Percentiles rank a stretch among this genome's conserved stretches.
Conservation (phyloP, 1,140 invertebrate genomes). For the Bombus waltoni region DNA sequence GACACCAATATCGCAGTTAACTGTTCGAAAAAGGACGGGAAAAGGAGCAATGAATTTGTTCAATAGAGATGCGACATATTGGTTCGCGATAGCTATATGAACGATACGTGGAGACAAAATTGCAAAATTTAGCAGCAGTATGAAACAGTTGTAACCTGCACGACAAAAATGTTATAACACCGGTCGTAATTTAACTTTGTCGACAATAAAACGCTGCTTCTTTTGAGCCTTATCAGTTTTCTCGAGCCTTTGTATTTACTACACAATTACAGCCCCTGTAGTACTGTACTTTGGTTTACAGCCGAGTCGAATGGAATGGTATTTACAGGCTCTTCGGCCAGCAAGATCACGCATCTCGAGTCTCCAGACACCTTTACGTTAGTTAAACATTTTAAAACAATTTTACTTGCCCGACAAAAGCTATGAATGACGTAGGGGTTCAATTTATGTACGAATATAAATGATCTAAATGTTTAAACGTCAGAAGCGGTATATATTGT, state of each 20-base stretch:
- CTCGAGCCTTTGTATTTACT: neutral
- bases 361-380: too few relatives aligned
- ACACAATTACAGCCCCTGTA: slow-evolving; percentile 30
- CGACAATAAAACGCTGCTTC: neutral
- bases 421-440: neutral
- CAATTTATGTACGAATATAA: neutral
- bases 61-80: neutral
- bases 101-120: neutral
- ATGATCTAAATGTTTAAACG: neutral
- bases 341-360: neutral
- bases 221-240: neutral
- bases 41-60: neutral
- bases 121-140: neutral
- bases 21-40: neutral
- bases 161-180: neutral
- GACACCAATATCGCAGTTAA: neutral
- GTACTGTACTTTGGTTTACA: slow-evolving; percentile 11
- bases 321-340: neutral
- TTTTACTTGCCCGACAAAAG: neutral
- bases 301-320: neutral
- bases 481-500: neutral
- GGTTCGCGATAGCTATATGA: neutral
- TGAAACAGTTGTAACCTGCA: neutral
- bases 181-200: neutral
- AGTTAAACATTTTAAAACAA: too few relatives aligned